Evolutionary conservation across 2,888 invertebrate genomes (phyloP).

Genomic region (Lucinisca nassula): DNA sequence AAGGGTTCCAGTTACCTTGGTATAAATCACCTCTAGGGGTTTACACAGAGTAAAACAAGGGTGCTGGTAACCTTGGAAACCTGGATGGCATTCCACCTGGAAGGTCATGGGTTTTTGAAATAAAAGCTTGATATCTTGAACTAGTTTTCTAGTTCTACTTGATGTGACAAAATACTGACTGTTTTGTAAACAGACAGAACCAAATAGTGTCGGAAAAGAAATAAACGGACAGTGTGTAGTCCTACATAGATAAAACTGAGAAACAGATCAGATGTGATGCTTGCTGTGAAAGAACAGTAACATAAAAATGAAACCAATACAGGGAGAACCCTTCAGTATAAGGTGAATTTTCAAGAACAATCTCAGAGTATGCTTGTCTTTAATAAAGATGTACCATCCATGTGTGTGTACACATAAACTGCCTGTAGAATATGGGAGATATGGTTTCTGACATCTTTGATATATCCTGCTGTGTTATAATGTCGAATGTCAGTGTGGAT

Average conservation of each 20-base stretch:
- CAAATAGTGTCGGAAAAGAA: not conserved
- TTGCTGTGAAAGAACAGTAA: not conserved
- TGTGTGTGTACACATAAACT: not conserved
- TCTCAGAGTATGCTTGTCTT: no score
- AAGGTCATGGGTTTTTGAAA: not conserved
- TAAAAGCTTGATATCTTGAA: constrained; percentile 5
- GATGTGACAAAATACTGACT: not conserved
- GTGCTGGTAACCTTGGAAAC: constrained; percentile 6
- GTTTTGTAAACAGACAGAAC: not conserved
- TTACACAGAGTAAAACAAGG: constrained; percentile 5
- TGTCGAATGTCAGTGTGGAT: not conserved
- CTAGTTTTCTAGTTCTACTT: constrained; percentile 8
- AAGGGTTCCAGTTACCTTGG: constrained; percentile 53
- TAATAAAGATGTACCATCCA: no score
- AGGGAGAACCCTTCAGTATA: no score
- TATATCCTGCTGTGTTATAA: not conserved
- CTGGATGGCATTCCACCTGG: not conserved
- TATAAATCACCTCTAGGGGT: not conserved
- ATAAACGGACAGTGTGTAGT: not conserved
- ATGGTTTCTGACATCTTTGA: not conserved
- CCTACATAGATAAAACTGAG: not conserved
- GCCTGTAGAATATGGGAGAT: not conserved
- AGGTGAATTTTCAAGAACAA: no score
- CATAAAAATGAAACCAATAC: no score
- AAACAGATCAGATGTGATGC: not conserved